Evolutionary conservation across 2,113 vertebrate genomes (phyloP).

Genomic region (Bambusicola thoracicus): DNA sequence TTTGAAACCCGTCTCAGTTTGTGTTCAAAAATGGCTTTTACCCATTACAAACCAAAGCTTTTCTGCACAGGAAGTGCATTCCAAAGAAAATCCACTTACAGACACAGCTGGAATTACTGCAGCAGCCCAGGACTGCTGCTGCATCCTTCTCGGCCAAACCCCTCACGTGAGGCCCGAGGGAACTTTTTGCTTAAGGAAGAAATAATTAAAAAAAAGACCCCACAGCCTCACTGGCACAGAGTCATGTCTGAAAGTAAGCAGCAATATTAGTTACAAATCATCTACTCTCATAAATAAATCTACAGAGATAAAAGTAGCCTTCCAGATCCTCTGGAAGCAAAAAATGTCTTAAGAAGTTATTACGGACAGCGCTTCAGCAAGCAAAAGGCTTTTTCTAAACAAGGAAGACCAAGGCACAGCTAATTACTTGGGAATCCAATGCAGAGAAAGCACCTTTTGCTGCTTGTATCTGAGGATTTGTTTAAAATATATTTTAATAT

Average conservation of each 20-base stretch:
- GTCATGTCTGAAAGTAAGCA: background rate
- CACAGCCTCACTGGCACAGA: background rate
- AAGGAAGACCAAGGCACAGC: slow-evolving; percentile 27
- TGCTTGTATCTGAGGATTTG: slow-evolving; percentile 42
- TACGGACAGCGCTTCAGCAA: slow-evolving; percentile 27
- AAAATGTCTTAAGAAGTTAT: background rate
- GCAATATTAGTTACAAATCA: slow-evolving; percentile 27
- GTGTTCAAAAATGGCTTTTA: background rate
- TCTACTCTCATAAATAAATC: slow-evolving; percentile 34
- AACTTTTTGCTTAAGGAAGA: background rate
- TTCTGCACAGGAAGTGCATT: background rate
- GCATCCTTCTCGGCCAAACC: background rate
- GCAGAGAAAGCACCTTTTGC: slow-evolving; percentile 53
- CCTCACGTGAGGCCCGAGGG: background rate
- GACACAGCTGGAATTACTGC: background rate
- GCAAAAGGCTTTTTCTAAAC: slow-evolving; percentile 8
- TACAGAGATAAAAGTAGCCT: background rate
- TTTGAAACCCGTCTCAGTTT: background rate
- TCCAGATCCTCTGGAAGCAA: slow-evolving; percentile 18
- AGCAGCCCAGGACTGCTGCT: background rate
- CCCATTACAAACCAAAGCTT: background rate
- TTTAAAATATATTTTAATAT: slow-evolving; percentile 50
- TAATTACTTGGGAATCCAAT: slow-evolving; percentile 60
- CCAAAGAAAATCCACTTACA: background rate
- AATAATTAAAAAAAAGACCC: background rate